Base-by-base conservation (phyloP, 2,888 invertebrate genomes). In the Drosophila kambysellisi region DNA sequence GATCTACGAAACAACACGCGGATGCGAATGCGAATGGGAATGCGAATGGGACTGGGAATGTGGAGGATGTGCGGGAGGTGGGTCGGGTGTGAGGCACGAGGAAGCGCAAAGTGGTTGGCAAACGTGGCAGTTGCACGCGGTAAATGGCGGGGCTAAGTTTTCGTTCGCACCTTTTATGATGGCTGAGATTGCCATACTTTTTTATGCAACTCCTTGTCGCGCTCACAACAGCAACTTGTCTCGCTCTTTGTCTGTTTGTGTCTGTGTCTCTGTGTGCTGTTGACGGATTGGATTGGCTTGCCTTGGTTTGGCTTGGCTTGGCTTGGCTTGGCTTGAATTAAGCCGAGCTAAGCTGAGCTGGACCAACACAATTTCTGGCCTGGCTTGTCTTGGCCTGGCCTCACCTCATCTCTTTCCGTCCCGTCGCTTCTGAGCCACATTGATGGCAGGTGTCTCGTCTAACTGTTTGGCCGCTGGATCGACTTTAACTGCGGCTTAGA, bases 101-200 rank as follows among this genome's bases (percentile, higher is more conserved):
- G 12, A 56, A 37, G 54, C 54, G n/a, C 54, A 37, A 56, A 39
- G 37, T 37, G 54, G 54, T 56, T 39, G 12, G 50, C 50, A 57
- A 57, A 54, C 60, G 67, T 35, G 74, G 62, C 48, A 60, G 65
- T 60, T 61, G 64, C 51, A 30, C 51, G 62, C 71, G 66, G 81
- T 67, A 71, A 76, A 83, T 83, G 83, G 82, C 88, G 75, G 66
- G 67, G 69, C 70, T 62, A 74, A 70, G 64, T 76, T 83, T 82
- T 71, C 68, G 81, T 84, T 84, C 85, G 89, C 85, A 88, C 88
- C 88, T 88, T 84, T 89, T 88, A 84, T 84, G 88, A 84, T 89
- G 85, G 68, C 82, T 70, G 69, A 76, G 79, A 84, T 89, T 89
- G 89, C 89, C 76, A 88, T 88, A 88, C 88, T 88, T 82, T 85